phyloP scores from a whole-genome alignment of 1,140 invertebrate species.

The Drosophila santomea region DNA sequence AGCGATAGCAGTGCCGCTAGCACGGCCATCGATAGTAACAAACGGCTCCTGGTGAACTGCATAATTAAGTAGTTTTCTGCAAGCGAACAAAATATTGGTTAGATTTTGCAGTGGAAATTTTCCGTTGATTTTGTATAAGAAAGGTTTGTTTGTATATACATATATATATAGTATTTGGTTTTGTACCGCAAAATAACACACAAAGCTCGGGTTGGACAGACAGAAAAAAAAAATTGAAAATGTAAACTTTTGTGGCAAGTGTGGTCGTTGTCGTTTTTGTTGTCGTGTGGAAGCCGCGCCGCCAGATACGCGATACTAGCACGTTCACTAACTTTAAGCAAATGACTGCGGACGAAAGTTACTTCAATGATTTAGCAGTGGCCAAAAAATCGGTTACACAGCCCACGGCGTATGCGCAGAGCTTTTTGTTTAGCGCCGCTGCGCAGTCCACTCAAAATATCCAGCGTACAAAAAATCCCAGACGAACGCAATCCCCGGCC shows the following conservation, averaged over 20 bases:
- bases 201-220: constrained; percentile 30
- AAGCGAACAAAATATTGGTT: constrained; percentile 2
- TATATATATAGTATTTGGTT: not conserved
- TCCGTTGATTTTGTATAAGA: not conserved
- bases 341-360: constrained; percentile 84
- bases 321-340: constrained; percentile 85
- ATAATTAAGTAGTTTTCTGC: constrained; percentile 36
- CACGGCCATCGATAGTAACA: constrained; percentile 51
- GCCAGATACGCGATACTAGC: constrained; percentile 82
- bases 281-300: constrained; percentile 51
- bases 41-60: constrained; percentile 51
- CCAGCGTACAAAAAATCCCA: not conserved
- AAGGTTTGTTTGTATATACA: not conserved
- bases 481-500: constrained; percentile 14
- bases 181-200: constrained; percentile 12
- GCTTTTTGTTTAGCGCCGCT: constrained; percentile 42
- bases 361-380: constrained; percentile 84
- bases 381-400: constrained; percentile 84
- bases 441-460: constrained; percentile 29
- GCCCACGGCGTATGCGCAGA: constrained; percentile 45
- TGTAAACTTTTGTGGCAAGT: constrained; percentile 1
- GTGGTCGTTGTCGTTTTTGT: not conserved
- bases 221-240: constrained; percentile 7
- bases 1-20: constrained; percentile 50
- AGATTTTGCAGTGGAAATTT: constrained; percentile 2